A percentile compares a stretch with the other conserved stretches of the same genome.
These are phyloP conservation scores for Zaprionus capensis DNA, from an alignment of 1,140 invertebrate genomes.

Conservation along the genomic window DNA sequence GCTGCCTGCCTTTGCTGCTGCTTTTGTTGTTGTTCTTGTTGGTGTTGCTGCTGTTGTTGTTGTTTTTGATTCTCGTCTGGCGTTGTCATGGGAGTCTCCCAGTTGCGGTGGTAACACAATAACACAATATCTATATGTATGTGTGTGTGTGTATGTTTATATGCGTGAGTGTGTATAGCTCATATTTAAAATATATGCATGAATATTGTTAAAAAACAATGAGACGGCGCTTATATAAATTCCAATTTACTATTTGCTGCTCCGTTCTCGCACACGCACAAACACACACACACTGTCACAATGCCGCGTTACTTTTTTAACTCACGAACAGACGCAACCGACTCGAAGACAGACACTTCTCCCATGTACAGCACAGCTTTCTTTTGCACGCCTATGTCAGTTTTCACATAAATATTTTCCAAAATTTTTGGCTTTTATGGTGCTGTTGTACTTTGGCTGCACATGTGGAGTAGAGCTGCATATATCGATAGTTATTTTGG, in stretches of 20 bases:
- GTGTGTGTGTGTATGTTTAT: constrained; percentile 10
- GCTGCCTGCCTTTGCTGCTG: constrained; percentile 31
- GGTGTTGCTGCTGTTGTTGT: constrained; percentile 15
- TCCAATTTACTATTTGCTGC: constrained; percentile 44
- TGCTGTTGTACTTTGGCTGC: constrained; percentile 47
- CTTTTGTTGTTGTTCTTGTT: constrained; percentile 14
- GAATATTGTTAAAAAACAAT: constrained; percentile 54
- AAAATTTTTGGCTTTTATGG: constrained; percentile 52
- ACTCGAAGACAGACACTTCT: constrained; percentile 15
- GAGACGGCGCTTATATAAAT: constrained; percentile 59
- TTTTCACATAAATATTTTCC: constrained; percentile 45
- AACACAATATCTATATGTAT: constrained; percentile 4
- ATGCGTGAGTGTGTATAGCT: constrained; percentile 11
- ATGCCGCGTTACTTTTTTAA: constrained; percentile 42
- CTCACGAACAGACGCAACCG: constrained; percentile 40
- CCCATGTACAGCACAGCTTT: constrained; percentile 7
- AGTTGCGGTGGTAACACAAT: constrained; percentile 43
- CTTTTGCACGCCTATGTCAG: constrained; percentile 8
- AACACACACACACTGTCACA: constrained; percentile 30
- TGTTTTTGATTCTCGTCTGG: constrained; percentile 31
- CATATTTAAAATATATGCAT: constrained; percentile 32
- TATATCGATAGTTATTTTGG: constrained; percentile 7
- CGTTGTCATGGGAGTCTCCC: constrained; percentile 72
- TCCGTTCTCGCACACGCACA: constrained; percentile 30
- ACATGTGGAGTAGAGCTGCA: constrained; percentile 49